Percentiles rank a stretch among this genome's conserved stretches.
phyloP scores from a whole-genome alignment of 2,888 invertebrate genomes.

The Amiota mariae region DNA sequence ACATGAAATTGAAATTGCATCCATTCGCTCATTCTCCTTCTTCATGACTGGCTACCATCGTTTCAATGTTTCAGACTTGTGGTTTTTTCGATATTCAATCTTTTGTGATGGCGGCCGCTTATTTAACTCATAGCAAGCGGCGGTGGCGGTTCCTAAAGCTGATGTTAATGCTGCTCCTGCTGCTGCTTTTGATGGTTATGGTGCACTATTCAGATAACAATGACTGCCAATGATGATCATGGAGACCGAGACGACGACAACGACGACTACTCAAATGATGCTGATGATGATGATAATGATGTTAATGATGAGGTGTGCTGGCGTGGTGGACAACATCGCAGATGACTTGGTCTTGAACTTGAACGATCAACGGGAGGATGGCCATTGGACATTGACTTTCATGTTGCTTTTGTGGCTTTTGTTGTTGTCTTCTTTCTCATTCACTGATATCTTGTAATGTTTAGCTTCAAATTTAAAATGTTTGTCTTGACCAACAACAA shows the following conservation, averaged over 20 bases:
- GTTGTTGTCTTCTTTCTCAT: conserved; percentile 57
- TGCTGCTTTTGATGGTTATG: conserved; percentile 48
- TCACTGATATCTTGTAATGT: conserved; percentile 66
- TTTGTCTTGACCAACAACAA: conserved; percentile 42
- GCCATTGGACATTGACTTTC: background rate
- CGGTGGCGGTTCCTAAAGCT: conserved; percentile 1
- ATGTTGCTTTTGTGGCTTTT: conserved; percentile 12
- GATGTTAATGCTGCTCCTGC: conserved; percentile 24
- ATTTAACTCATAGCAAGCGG: conserved; percentile 44
- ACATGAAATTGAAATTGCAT: conserved; percentile 55
- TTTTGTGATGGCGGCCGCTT: conserved; percentile 50
- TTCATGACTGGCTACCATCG: conserved; percentile 30
- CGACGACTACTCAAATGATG: conserved; percentile 40
- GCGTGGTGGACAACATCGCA: background rate
- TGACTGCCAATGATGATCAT: conserved; percentile 33
- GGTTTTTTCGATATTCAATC: conserved; percentile 40
- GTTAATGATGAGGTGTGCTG: background rate
- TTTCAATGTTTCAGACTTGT: background rate
- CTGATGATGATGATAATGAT: conserved; percentile 2
- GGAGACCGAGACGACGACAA: conserved; percentile 26
- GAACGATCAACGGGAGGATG: background rate
- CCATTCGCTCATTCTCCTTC: background rate
- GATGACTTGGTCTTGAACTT: background rate
- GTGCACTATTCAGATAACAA: conserved; percentile 55
- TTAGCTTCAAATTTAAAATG: conserved; percentile 46